phyloP scores from a whole-genome alignment of 2,888 invertebrate genomes.

The Charanyca ferruginea region DNA sequence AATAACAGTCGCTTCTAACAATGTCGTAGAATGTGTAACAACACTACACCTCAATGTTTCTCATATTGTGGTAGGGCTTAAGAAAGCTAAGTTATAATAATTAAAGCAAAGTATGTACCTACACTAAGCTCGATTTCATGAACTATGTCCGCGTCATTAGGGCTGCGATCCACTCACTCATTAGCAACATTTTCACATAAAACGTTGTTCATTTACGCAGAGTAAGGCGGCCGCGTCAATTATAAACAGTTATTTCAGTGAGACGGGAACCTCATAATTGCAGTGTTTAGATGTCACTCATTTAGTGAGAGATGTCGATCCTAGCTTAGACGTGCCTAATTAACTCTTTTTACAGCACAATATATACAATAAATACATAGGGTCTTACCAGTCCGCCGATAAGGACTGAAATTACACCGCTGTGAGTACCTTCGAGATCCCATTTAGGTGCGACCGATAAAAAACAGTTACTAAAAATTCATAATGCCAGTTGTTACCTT shows the following conservation, averaged over 20 bases:
- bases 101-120: slow-evolving; percentile 68
- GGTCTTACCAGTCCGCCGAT: slow-evolving; percentile 53
- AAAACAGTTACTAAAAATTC: slow-evolving; percentile 79
- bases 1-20: slow-evolving; percentile 2
- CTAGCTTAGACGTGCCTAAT: slow-evolving; percentile 73
- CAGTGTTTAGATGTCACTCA: slow-evolving; percentile 85
- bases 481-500: slow-evolving; percentile 82
- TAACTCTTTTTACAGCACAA: slow-evolving; percentile 67
- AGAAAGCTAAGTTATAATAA: slow-evolving; percentile 71
- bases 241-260: slow-evolving; percentile 88
- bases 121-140: slow-evolving; percentile 76
- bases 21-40: slow-evolving; percentile 13
- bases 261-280: slow-evolving; percentile 82
- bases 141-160: slow-evolving; percentile 85
- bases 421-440: slow-evolving; percentile 70
- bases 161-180: slow-evolving; percentile 82
- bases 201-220: slow-evolving; percentile 83
- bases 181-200: slow-evolving; percentile 89
- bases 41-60: slow-evolving; percentile 27
- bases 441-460: slow-evolving; percentile 73
- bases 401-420: slow-evolving; percentile 70
- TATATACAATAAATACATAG: slow-evolving; percentile 53
- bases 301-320: slow-evolving; percentile 83
- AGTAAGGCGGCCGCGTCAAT: slow-evolving; percentile 83
- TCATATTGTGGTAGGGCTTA: slow-evolving; percentile 36